phyloP scores from a whole-genome alignment of 2,113 vertebrate genomes.

The Diphyllodes magnificus region DNA sequence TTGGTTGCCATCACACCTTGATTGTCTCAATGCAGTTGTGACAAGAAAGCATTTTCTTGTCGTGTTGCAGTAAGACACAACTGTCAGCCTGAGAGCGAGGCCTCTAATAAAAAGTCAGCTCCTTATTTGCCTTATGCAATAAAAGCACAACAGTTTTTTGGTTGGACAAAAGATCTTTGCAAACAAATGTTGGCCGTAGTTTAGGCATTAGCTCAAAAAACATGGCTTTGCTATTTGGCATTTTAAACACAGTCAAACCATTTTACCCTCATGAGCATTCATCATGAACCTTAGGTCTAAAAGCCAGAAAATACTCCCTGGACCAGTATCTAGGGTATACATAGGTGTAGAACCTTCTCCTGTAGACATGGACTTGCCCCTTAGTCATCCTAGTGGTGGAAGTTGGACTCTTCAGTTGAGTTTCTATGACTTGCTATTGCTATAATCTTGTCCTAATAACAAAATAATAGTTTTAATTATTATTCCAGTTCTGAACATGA shows the following conservation, averaged over 20 bases:
- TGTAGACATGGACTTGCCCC: background rate
- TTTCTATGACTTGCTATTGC: background rate
- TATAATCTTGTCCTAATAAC: background rate
- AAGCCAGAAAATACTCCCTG: background rate
- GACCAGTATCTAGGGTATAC: background rate
- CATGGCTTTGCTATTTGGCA: background rate
- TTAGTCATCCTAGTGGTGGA: background rate
- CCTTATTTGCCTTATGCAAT: background rate
- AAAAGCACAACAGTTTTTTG: background rate
- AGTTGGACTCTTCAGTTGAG: background rate
- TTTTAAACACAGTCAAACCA: background rate
- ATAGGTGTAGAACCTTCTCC: background rate
- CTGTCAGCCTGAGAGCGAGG: background rate
- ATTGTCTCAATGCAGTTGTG: background rate
- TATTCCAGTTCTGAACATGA: background rate
- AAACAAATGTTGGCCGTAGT: background rate
- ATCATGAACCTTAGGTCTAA: background rate
- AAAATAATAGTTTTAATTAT: background rate
- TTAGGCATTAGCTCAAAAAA: background rate
- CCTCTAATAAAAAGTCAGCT: background rate
- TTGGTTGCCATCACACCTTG: background rate
- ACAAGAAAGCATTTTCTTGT: background rate
- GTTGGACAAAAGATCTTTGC: background rate
- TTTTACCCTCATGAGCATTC: background rate
- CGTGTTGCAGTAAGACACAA: background rate